A percentile compares a stretch with the other conserved stretches of the same genome.
Conservation (phyloP, 23 tunicate genomes). For the Styela plicata region DNA sequence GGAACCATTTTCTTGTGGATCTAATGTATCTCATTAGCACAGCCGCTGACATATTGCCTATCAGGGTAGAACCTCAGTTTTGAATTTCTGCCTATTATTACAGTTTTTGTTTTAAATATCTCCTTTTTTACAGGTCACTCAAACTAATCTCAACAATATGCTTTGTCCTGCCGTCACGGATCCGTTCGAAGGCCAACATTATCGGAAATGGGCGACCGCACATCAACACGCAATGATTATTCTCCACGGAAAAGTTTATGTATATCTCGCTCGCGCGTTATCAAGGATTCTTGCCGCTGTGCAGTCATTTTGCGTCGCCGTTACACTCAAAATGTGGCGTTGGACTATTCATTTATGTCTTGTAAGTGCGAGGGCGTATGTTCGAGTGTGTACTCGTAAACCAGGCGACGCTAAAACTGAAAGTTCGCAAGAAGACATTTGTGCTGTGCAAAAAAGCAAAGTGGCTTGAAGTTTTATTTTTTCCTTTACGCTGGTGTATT, state of each 20-base stretch:
- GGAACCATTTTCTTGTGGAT: too few species aligned
- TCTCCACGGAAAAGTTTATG: slow-evolving; percentile 68
- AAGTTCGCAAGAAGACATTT: neutral
- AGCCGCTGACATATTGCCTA: too few species aligned
- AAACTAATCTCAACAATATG: slow-evolving; percentile 83
- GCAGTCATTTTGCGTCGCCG: slow-evolving; percentile 24
- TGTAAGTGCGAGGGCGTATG: slow-evolving; percentile 22
- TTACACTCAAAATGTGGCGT: slow-evolving; percentile 21
- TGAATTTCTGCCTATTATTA: too few species aligned
- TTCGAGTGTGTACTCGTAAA: slow-evolving; percentile 4
- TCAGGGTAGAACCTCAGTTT: too few species aligned
- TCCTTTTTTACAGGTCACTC: slow-evolving; percentile 52
- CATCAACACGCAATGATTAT: slow-evolving; percentile 76
- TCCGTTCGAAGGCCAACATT: slow-evolving; percentile 74
- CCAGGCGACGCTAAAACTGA: neutral
- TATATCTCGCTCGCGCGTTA: slow-evolving; percentile 16
- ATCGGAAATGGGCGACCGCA: slow-evolving; percentile 82
- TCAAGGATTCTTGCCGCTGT: slow-evolving; percentile 17
- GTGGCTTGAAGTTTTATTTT: neutral
- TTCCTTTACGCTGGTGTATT: too few species aligned
- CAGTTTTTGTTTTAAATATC: too few species aligned
- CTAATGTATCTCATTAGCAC: too few species aligned
- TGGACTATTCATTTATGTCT: slow-evolving; percentile 28
- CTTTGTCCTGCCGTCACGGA: slow-evolving; percentile 87
- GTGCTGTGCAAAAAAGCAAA: neutral